Percentiles rank a stretch among this genome's conserved stretches.
These are phyloP conservation scores for Cyphotilapia sp. DNA, from an alignment of 2,113 vertebrate genomes.

Conservation along the genomic window DNA sequence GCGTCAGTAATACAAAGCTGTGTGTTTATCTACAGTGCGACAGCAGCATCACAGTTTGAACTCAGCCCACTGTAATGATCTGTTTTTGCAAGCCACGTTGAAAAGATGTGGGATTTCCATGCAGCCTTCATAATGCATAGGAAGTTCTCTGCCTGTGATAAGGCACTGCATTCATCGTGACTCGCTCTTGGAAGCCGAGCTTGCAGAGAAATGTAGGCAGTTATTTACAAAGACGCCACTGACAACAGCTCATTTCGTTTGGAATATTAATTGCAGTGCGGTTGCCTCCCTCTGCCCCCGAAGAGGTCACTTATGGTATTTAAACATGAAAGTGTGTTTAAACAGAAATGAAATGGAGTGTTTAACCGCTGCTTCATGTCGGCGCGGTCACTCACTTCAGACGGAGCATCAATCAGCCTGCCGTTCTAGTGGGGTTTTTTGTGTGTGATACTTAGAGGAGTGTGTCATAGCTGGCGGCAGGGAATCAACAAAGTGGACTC, in stretches of 20 bases:
- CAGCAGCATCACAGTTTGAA: not conserved
- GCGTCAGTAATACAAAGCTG: not conserved
- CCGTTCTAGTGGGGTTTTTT: not conserved
- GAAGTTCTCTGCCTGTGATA: not conserved
- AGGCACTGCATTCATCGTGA: not conserved
- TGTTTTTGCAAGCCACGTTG: not conserved
- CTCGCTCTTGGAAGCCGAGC: not conserved
- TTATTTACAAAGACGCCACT: not conserved
- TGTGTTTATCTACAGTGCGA: not conserved
- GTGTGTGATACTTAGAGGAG: not conserved
- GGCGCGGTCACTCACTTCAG: not conserved
- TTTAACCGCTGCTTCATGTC: not conserved
- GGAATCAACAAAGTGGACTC: not conserved
- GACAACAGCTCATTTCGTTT: slow-evolving; percentile 10
- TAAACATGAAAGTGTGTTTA: not conserved
- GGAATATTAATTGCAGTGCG: not conserved
- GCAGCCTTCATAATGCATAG: not conserved
- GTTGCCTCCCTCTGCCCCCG: not conserved
- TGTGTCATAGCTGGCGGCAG: not conserved
- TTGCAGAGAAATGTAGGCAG: not conserved
- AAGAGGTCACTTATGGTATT: not conserved
- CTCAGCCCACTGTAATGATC: not conserved
- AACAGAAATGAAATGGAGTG: not conserved
- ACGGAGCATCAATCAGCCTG: not conserved
- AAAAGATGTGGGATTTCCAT: not conserved